phyloP scores from a whole-genome alignment of 1,140 invertebrate genomes.

The Globodera ellingtonae region DNA sequence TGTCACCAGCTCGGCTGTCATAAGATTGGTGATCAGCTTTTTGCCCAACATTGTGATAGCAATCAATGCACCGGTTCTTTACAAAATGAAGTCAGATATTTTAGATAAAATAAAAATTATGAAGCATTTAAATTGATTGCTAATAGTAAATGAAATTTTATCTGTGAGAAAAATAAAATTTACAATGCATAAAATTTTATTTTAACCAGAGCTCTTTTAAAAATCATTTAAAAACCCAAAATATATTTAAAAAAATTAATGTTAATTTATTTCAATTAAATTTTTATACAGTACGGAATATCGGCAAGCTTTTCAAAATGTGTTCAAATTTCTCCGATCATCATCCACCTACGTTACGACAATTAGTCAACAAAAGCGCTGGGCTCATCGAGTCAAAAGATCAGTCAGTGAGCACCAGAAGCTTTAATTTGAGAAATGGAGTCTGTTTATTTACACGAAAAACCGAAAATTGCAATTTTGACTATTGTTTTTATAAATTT shows the following conservation, averaged over 20 bases:
- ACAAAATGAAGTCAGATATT: slow-evolving; percentile 16
- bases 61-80: slow-evolving; percentile 12
- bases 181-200: no score
- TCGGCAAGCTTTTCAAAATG: slow-evolving; percentile 23
- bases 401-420: no score
- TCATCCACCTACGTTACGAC: neutral
- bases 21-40: slow-evolving; percentile 11
- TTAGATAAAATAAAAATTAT: neutral
- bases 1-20: slow-evolving; percentile 7
- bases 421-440: no score
- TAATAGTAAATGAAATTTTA: neutral
- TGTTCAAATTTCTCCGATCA: slow-evolving; percentile 3
- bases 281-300: slow-evolving; percentile 17
- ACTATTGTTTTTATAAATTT: no score
- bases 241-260: neutral
- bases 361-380: neutral
- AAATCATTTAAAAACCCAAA: no score
- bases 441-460: no score
- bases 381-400: neutral
- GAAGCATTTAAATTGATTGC: no score
- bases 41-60: slow-evolving; percentile 21
- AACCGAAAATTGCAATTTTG: no score
- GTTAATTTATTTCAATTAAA: neutral
- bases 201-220: no score
- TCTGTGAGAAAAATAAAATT: no score